Conservation (phyloP, 2,888 invertebrate species). For the Luperina testacea region DNA sequence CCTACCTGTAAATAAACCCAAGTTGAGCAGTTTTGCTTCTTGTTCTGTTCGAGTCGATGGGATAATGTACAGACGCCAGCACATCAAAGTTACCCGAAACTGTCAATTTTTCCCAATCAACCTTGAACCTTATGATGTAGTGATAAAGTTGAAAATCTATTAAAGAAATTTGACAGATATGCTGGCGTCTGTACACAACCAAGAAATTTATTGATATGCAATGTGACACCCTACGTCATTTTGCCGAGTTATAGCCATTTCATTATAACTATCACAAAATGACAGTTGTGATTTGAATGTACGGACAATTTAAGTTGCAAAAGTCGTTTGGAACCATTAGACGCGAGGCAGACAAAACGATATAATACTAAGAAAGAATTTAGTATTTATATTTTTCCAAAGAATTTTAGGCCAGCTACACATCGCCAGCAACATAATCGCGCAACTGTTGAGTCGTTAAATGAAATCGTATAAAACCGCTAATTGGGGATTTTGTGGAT, state of each 20-base stretch:
- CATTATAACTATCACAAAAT: too few relatives aligned
- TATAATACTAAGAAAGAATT: background rate
- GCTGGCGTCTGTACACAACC: too few relatives aligned
- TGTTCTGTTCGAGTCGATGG: background rate
- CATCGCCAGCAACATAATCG: slow-evolving; percentile 13
- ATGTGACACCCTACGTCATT: too few relatives aligned
- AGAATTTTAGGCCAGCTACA: background rate
- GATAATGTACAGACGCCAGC: too few relatives aligned
- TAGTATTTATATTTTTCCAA: slow-evolving; percentile 4
- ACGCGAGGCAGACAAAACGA: background rate
- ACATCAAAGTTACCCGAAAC: too few relatives aligned
- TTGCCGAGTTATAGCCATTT: too few relatives aligned
- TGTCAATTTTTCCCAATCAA: too few relatives aligned
- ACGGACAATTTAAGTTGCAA: background rate
- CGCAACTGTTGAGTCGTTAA: slow-evolving; percentile 70
- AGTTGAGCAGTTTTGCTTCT: background rate
- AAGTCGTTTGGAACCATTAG: background rate
- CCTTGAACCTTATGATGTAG: too few relatives aligned
- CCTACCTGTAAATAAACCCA: too few relatives aligned
- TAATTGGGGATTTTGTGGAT: slow-evolving; percentile 48
- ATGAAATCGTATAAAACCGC: slow-evolving; percentile 53
- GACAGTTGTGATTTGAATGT: background rate
- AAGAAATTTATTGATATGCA: too few relatives aligned
- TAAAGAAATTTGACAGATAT: too few relatives aligned
- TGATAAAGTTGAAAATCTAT: too few relatives aligned